These are phyloP conservation scores for Nysson spinosus DNA, from an alignment of 2,888 invertebrate species.

Conservation along the genomic window DNA sequence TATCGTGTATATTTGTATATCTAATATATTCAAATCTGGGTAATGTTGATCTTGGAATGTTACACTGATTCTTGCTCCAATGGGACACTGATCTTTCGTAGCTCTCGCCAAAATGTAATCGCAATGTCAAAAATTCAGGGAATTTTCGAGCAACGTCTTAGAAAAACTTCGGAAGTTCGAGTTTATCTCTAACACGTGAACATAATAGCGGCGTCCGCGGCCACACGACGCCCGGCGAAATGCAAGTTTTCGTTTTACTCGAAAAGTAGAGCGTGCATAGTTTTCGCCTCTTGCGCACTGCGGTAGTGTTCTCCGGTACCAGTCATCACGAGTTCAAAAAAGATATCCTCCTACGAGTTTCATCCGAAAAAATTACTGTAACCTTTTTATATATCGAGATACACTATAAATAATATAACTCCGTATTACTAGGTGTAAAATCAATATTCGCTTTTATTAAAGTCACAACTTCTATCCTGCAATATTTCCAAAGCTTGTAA, in stretches of 20 bases:
- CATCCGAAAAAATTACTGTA: not conserved
- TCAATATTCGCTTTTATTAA: no score
- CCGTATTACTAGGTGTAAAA: no score
- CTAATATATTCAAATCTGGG: no score
- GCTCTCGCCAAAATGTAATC: not conserved
- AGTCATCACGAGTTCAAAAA: slow-evolving; percentile 12
- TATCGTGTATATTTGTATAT: no score
- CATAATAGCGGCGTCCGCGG: not conserved
- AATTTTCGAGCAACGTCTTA: not conserved
- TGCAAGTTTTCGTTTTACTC: slow-evolving; percentile 24
- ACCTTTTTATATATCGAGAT: no score
- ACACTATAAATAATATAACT: no score
- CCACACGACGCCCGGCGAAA: slow-evolving; percentile 15
- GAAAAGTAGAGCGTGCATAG: slow-evolving; percentile 38
- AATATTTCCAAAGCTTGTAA: no score
- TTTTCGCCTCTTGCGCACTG: slow-evolving; percentile 44
- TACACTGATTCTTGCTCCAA: not conserved
- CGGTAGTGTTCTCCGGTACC: slow-evolving; percentile 25
- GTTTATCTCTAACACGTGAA: not conserved
- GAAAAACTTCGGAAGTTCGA: not conserved
- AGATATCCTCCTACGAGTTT: slow-evolving; percentile 10
- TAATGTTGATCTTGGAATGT: no score
- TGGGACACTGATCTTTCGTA: not conserved
- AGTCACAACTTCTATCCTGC: no score
- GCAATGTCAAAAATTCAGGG: not conserved